Evolutionary conservation across 2,113 vertebrate species (phyloP).

Genomic region (Gnathonemus longibarbis): DNA sequence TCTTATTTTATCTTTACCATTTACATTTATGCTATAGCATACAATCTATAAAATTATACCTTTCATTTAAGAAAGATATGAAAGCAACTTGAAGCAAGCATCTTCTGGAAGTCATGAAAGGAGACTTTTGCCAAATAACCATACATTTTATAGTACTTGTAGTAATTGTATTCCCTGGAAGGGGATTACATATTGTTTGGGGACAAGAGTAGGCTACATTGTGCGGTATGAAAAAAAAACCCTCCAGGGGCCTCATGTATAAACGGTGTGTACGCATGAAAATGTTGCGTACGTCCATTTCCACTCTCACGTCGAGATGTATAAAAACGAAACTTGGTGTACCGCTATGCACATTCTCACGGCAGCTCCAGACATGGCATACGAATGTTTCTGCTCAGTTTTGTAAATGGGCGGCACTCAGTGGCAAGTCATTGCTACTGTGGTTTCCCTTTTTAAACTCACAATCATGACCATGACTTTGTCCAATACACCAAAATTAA

Average conservation of each 20-base stretch:
- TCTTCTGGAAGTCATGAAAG: not conserved
- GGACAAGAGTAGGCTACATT: not conserved
- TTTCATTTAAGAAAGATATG: not conserved
- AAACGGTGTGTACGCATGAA: no score
- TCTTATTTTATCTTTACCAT: not conserved
- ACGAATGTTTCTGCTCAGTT: no score
- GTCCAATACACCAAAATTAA: no score
- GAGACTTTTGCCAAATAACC: not conserved
- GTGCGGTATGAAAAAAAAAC: not conserved
- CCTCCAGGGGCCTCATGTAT: not conserved
- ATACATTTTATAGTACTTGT: not conserved
- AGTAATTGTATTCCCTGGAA: not conserved
- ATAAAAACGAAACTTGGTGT: no score
- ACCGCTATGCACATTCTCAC: no score
- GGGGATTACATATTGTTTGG: not conserved
- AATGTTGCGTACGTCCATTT: no score
- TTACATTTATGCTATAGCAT: not conserved
- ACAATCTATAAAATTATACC: not conserved
- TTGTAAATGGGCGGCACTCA: no score
- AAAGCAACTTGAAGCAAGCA: not conserved
- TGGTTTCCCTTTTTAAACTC: no score
- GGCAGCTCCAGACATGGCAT: no score
- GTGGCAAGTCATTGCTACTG: no score
- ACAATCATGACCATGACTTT: no score
- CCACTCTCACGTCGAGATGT: no score